Evolutionary conservation across 2,797 vertebrate species (phyloP), one percentile per base, ranked within the genome.

Genomic region (Aselliscus stoliczkanus): DNA sequence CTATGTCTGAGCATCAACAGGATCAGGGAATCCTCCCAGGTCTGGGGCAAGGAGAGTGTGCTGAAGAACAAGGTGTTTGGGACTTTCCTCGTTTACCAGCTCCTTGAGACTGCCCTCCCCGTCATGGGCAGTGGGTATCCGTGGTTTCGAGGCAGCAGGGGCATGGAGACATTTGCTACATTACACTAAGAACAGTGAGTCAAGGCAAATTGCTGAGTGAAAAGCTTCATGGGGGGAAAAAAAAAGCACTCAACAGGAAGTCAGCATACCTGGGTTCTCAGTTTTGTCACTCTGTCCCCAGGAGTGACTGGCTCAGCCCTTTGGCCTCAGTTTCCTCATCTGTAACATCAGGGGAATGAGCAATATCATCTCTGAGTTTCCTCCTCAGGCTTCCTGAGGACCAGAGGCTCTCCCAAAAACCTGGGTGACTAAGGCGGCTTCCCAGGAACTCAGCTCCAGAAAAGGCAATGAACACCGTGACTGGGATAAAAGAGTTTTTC

Each of bases 291-390:
- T 11, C 37, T 39, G 7, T 62, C 67, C 18, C 54, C 23, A 11
- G 69, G 60, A 31, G 29, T 7, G 20, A 65, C 42, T 47, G 44
- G 3, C 62, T 69, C 13, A 14, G 18, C 2, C 23, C 60, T 29
- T 75, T n/a, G 23, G 27, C 39, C 69, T 90, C 82, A 15, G 25
- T 44, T 76, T 82, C 81, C 94, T 93, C 34, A 73, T 62, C 76
- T 52, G 14, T 47, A n/a, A 67, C 9, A 13, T 11, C 2, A 47
- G 27, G 4, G 12, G 25, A 54, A 27, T 11, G 58, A 34, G n/a
- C 37, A 13, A 65, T 21, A 39, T 17, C 56, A 13, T 64, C 60
- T 76, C 62, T 15, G 7, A 37, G n/a, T 56, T 67, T 79, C 67
- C 34, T 39, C 37, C 11, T 56, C 60, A 37, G 6, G n/a, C 67